phyloP scores from a whole-genome alignment of 2,888 invertebrate genomes.

The Disparrhopalites patrizii region DNA sequence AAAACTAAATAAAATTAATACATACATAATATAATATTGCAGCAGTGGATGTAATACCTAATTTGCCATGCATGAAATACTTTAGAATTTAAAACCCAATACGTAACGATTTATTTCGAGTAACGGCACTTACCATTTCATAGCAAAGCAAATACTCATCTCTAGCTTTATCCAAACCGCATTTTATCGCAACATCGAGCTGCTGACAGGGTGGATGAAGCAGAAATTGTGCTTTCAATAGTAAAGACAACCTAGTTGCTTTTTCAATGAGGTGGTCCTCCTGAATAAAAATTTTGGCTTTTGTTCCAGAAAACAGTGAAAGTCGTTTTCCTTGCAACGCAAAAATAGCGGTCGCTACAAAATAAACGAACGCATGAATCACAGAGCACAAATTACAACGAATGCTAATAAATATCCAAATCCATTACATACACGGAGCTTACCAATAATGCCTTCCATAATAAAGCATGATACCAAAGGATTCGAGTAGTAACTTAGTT shows the following conservation, averaged over 20 bases:
- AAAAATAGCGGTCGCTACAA: slow-evolving; percentile 5
- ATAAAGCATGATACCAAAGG: neutral
- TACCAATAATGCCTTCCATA: slow-evolving; percentile 14
- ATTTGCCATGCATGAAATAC: neutral
- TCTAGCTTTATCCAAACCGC: neutral
- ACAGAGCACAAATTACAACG: neutral
- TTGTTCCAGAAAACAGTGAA: neutral
- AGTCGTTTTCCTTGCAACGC: neutral
- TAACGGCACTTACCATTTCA: slow-evolving; percentile 11
- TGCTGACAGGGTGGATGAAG: slow-evolving; percentile 18
- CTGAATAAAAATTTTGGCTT: neutral
- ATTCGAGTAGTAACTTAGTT: slow-evolving; percentile 10
- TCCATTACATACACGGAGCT: neutral
- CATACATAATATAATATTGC: neutral
- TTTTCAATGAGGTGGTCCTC: neutral
- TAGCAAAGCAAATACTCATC: neutral
- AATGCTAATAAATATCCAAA: neutral
- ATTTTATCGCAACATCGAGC: slow-evolving; percentile 7
- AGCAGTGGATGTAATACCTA: neutral
- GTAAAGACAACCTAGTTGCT: neutral
- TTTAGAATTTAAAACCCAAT: too few relatives aligned
- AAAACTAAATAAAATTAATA: neutral
- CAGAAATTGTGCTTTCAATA: slow-evolving; percentile 10
- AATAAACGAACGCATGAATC: neutral
- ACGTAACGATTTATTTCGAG: too few relatives aligned